Percentiles rank a stretch among this genome's conserved stretches.
Evolutionary conservation across 2,113 vertebrate genomes (phyloP).

Genomic region (Cathartes aura): DNA sequence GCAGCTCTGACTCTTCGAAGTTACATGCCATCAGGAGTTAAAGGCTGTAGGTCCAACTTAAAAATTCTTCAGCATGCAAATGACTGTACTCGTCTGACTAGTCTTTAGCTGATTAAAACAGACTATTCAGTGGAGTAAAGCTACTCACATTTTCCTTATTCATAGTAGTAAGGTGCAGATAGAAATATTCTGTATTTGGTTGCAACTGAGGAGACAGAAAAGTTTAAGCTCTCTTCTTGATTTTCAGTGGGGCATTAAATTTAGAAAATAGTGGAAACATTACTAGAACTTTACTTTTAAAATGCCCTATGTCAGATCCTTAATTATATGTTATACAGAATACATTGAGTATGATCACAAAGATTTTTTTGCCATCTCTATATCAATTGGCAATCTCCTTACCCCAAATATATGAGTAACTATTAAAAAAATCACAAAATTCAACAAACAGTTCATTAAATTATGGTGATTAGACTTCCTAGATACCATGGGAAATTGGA

Average conservation of each 20-base stretch:
- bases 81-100: not conserved
- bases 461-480: not conserved
- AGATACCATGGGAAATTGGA: not conserved
- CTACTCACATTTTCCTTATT: not conserved
- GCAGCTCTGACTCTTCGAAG: not conserved
- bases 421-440: not conserved
- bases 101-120: not conserved
- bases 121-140: not conserved
- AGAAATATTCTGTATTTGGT: not conserved
- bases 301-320: not conserved
- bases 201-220: not conserved
- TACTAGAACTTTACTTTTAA: not conserved
- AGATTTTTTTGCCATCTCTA: not conserved
- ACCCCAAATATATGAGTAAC: not conserved
- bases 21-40: not conserved
- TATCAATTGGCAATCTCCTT: not conserved
- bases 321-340: not conserved
- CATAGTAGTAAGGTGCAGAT: not conserved
- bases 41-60: not conserved
- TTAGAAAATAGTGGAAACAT: not conserved
- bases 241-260: not conserved
- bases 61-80: not conserved
- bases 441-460: not conserved
- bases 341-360: not conserved
- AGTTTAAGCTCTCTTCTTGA: not conserved